phyloP scores from a whole-genome alignment of 2,113 vertebrate species.

The Anoura caudifer region DNA sequence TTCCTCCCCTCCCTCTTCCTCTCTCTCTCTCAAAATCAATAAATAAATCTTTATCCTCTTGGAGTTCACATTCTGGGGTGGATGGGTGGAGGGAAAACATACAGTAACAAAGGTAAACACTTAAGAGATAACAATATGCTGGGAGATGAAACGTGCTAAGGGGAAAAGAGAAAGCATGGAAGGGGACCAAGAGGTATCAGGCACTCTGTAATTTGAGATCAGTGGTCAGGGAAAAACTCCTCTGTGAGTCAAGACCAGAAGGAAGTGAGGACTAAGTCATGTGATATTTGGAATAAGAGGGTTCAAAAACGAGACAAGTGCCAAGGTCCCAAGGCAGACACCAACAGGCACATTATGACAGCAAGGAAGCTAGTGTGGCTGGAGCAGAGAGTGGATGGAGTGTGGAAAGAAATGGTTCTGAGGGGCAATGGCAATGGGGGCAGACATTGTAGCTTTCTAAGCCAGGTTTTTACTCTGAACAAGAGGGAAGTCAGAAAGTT shows the following conservation, averaged over 20 bases:
- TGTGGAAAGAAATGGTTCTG: neutral
- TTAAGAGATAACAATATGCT: neutral
- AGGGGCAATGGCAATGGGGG: neutral
- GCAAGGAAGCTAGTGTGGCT: neutral
- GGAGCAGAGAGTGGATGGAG: neutral
- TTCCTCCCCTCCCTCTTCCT: no score
- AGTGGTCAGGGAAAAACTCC: neutral
- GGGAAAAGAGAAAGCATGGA: neutral
- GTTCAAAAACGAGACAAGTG: neutral
- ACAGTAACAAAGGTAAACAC: neutral
- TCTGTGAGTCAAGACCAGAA: neutral
- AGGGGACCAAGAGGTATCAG: neutral
- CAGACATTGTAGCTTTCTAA: neutral
- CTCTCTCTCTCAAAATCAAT: no score
- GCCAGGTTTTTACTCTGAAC: neutral
- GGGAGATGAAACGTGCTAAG: neutral
- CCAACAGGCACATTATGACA: neutral
- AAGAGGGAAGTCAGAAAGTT: neutral
- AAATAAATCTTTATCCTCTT: neutral
- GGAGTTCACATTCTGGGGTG: neutral
- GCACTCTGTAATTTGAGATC: neutral
- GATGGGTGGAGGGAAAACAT: neutral
- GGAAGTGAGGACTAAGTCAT: neutral
- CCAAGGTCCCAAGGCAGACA: neutral
- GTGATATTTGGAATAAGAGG: constrained; percentile 7